Base-by-base conservation (phyloP, 1,140 invertebrate species). In the Diabrotica undecimpunctata region DNA sequence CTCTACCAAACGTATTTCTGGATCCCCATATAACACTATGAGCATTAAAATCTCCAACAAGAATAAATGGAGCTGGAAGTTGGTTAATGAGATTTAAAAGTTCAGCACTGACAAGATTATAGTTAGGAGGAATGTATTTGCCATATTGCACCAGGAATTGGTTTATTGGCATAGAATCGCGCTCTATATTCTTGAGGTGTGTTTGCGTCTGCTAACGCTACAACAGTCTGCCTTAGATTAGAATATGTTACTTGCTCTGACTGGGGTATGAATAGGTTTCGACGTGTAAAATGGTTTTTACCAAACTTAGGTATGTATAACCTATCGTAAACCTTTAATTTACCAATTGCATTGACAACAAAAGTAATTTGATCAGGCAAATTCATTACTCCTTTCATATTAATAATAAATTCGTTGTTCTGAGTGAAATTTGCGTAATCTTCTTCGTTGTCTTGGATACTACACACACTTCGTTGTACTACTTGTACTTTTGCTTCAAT, bases 251-350 rank as follows among this genome's bases (percentile, higher is more conserved):
- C 53, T 54, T 54, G 53, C 13, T 54, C 53, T 7, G 8, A 10
- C 13, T 54, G 53, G 7, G 53, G 53, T 9, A 54, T 9, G 53
- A 54, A 54, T 14, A 10, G 7, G 13, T 13, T 7, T 8, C 13
- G 6, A 7, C 53, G 7, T 7, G 9, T 54, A 9, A 7, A 7
- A 54, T 54, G 7, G 8, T 7, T 12, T 10, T 12, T 8, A 9
- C 53, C 53, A 54, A 10, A 11, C 53, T 54, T 54, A 7, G 53
- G 53, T 54, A 54, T 12, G 13, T 54, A 54, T 14, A 54, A 54
- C 13, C 7, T 11, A 50, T 50, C 41, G 41, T 50, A 7, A 11
- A 11, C 11, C 11, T 50, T 50, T 7, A 50, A 7, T 50, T 50
- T 7, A 11, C 41, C 41, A 7, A 50, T 11, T 7, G 41, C 41